Base-by-base conservation (phyloP, 2,113 vertebrate species). In the Megaleporinus macrocephalus region DNA sequence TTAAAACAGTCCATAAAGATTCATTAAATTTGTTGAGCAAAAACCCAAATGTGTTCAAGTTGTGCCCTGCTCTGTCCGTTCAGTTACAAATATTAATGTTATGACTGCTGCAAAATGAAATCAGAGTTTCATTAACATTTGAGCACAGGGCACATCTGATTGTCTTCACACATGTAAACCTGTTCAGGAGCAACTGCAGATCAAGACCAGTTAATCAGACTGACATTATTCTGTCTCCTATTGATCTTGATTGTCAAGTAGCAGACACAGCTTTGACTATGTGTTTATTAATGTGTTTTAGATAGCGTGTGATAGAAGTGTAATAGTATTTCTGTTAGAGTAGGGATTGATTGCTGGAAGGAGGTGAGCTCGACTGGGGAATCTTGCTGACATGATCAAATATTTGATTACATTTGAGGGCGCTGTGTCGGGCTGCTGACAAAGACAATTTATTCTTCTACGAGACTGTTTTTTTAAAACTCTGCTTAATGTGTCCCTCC, bases 341-440 rank as follows among this genome's bases (percentile, higher is more conserved):
- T 51, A 59, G 47, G 87, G 89, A 92, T 90, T 87, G 87, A 91
- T 91, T 91, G 89, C 44, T 62, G 81, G 80, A 82, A 82, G 79
- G 85, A 81, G 59, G 74, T 26, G 15, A 36, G 16, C 78, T 83
- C 85, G 84, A 57, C 65, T 73, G 55, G 61, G 49, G 74, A 87
- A 84, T 65, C 71, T 80, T 89, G 89, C 90, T 90, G 90, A 91
- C 82, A 66, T 69, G 79, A 78, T 85, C 76, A 70, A 83, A 89
- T 91, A 87, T 92, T 86, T 91, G 87, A 92, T 93, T 87, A 86
- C 82, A 61, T 89, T 88, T 86, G 82, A 87, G 66, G 26, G 69
- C 47, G 76, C 79, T 80, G 70, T 83, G 81, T 76, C 82, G 20
- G 27, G 29, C 49, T 92, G 87, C 91, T 88, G 89, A 91, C 78